phyloP scores from a whole-genome alignment of 2,113 vertebrate species.

The Motacilla alba region DNA sequence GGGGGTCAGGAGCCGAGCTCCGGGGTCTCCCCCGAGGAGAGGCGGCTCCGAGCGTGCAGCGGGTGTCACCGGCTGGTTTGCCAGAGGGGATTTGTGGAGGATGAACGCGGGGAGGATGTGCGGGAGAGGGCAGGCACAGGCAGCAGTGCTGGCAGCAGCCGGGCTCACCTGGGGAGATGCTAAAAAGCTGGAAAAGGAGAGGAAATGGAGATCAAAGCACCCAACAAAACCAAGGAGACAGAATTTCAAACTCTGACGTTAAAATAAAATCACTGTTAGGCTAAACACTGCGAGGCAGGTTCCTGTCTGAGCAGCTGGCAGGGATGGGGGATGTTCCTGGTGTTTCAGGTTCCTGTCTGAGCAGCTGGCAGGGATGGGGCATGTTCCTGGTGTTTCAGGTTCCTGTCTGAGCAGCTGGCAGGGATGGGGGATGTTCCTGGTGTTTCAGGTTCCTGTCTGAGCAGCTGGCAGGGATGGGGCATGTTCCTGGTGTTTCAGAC shows the following conservation, averaged over 20 bases:
- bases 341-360: no score
- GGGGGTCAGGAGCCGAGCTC: neutral
- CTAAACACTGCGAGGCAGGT: neutral
- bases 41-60: neutral
- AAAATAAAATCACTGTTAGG: neutral
- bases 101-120: neutral
- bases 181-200: neutral
- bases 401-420: no score
- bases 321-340: no score
- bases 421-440: no score
- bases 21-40: neutral
- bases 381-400: no score
- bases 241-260: neutral
- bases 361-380: no score
- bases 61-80: rapidly evolving
- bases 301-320: neutral
- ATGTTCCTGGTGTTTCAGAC: neutral
- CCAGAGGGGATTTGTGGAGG: neutral
- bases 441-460: no score
- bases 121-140: neutral
- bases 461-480: neutral
- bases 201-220: neutral
- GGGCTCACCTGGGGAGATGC: neutral
- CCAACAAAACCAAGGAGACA: neutral
- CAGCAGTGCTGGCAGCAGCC: neutral